phyloP scores from a whole-genome alignment of 2,113 vertebrate genomes.

The Falco punctatus region DNA sequence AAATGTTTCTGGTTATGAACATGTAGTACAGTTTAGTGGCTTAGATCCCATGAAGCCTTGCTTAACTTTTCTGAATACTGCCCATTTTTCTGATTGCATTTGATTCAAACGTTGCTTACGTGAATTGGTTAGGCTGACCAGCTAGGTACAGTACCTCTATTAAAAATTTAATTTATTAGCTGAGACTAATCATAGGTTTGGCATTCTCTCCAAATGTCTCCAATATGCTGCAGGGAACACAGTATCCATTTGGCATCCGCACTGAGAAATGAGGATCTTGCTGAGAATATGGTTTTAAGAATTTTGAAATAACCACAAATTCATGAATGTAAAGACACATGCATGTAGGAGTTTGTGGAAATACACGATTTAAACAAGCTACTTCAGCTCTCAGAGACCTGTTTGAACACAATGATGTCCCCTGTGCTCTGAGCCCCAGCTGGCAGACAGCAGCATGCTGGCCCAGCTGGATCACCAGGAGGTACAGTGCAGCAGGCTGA shows the following conservation, averaged over 20 bases:
- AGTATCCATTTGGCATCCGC: neutral
- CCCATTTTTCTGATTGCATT: neutral
- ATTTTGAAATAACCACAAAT: neutral
- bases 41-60: neutral
- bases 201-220: neutral
- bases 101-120: neutral
- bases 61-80: neutral
- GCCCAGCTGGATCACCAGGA: neutral
- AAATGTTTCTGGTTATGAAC: neutral
- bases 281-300: neutral
- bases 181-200: neutral
- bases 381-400: neutral
- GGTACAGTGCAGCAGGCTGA: neutral
- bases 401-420: neutral
- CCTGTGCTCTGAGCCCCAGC: neutral
- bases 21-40: neutral
- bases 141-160: neutral
- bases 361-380: neutral
- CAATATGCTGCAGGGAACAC: neutral
- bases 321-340: rapidly evolving
- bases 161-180: neutral
- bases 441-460: neutral
- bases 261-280: neutral
- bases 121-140: neutral
- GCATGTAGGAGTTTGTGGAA: neutral